phyloP scores from a whole-genome alignment of 2,888 invertebrate genomes.

The Chymomyza amoena region DNA sequence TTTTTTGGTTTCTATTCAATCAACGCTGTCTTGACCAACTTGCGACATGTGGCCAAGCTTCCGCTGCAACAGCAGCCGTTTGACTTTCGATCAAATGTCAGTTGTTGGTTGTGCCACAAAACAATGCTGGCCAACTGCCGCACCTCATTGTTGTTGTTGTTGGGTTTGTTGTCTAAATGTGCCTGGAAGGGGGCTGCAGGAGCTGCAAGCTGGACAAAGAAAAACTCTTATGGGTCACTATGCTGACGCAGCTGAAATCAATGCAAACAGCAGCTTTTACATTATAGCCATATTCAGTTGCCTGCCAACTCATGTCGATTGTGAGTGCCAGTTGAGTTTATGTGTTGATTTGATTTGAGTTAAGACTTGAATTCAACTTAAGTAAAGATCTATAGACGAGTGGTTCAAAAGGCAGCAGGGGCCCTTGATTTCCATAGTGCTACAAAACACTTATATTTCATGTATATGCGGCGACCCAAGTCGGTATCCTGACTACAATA shows the following conservation, averaged over 20 bases:
- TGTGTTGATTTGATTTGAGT: not conserved
- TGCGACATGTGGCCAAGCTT: constrained; percentile 34
- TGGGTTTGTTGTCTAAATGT: not conserved
- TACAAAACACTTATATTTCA: no score
- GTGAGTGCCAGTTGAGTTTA: constrained; percentile 22
- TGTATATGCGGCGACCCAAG: not conserved
- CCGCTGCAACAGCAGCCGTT: constrained; percentile 49
- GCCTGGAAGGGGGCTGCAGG: constrained; percentile 2
- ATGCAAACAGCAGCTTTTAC: constrained; percentile 33
- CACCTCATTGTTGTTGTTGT: not conserved
- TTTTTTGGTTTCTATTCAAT: not conserved
- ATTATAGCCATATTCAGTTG: constrained; percentile 34
- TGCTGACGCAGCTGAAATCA: constrained; percentile 70
- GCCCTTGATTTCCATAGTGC: not conserved
- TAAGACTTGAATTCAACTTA: not conserved
- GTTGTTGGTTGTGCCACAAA: constrained; percentile 13
- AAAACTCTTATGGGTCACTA: constrained; percentile 3
- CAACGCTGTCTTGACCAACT: not conserved
- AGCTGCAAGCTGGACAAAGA: constrained; percentile 27
- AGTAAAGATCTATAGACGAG: not conserved
- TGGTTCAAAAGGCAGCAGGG: not conserved
- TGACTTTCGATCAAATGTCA: constrained; percentile 67
- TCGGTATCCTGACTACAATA: no score
- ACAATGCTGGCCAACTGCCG: not conserved
- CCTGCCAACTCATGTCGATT: constrained; percentile 25